phyloP scores from a whole-genome alignment of 2,113 vertebrate genomes.

The Echinops telfairi region DNA sequence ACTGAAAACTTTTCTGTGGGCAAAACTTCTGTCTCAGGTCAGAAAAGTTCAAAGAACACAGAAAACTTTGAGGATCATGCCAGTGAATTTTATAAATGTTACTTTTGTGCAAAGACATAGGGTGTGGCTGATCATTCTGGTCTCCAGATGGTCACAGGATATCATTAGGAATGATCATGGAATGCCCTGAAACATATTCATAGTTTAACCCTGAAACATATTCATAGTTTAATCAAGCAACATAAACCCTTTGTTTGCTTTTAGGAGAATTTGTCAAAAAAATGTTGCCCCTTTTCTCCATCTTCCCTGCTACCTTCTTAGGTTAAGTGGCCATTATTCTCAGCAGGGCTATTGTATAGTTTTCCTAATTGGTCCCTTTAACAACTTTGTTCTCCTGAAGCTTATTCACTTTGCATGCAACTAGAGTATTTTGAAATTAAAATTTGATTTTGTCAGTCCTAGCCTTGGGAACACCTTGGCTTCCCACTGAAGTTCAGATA shows the following conservation, averaged over 20 bases:
- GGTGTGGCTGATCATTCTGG: constrained; percentile 57
- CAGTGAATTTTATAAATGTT: constrained; percentile 73
- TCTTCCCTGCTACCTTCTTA: neutral
- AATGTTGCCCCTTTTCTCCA: constrained; percentile 6
- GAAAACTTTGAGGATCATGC: constrained; percentile 19
- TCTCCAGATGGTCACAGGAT: constrained; percentile 70
- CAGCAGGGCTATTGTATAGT: neutral
- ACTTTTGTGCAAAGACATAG: constrained; percentile 72
- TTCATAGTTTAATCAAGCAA: constrained; percentile 66
- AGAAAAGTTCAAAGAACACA: constrained; percentile 64
- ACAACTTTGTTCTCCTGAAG: constrained; percentile 11
- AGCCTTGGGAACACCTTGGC: neutral
- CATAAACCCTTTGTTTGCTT: constrained; percentile 65
- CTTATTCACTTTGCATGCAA: neutral
- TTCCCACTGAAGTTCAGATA: neutral
- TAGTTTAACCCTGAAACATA: constrained; percentile 72
- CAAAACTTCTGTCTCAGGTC: constrained; percentile 59
- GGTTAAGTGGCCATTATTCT: neutral
- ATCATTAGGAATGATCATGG: constrained; percentile 71
- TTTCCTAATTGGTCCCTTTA: constrained; percentile 10
- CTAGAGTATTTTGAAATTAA: constrained; percentile 35
- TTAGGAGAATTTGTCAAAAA: constrained; percentile 56
- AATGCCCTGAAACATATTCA: constrained; percentile 69
- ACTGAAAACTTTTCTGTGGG: constrained; percentile 64
- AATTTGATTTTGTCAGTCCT: constrained; percentile 13